Conservation (phyloP, 2,797 vertebrate species). For the Enteromius mattozi region DNA sequence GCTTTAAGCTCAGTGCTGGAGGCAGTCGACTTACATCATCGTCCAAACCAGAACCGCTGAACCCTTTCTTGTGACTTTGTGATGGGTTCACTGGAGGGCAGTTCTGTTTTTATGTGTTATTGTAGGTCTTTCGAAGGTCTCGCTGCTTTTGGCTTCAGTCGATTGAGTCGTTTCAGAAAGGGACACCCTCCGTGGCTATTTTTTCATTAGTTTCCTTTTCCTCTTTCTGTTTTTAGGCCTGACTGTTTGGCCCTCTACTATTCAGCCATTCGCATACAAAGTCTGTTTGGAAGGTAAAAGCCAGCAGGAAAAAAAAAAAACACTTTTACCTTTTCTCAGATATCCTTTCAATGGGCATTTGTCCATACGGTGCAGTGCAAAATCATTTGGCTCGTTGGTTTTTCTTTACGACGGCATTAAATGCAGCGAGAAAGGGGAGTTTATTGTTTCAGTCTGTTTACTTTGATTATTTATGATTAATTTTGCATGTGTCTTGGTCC, state of each 20-base stretch:
- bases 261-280: constrained; percentile 48
- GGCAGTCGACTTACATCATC: neutral
- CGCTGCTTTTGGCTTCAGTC: constrained; percentile 64
- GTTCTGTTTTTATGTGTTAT: constrained; percentile 71
- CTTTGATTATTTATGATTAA: constrained; percentile 59
- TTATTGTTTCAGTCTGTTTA: constrained; percentile 58
- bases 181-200: constrained; percentile 51
- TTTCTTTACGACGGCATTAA: constrained; percentile 55
- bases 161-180: constrained; percentile 64
- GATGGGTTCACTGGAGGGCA: constrained; percentile 50
- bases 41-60: constrained; percentile 60
- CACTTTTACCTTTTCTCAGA: constrained; percentile 17
- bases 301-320: constrained; percentile 57
- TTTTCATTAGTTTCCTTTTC: constrained; percentile 58
- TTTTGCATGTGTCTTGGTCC: constrained; percentile 57
- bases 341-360: constrained; percentile 52
- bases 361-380: constrained; percentile 54
- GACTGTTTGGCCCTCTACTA: constrained; percentile 50
- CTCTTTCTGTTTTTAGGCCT: constrained; percentile 61
- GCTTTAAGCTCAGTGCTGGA: neutral
- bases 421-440: constrained; percentile 54
- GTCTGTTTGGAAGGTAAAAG: constrained; percentile 49
- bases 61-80: constrained; percentile 38
- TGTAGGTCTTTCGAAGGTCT: constrained; percentile 71
- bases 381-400: constrained; percentile 29